phyloP scores from a whole-genome alignment of 1,140 invertebrate species.

The Achroia grisella region DNA sequence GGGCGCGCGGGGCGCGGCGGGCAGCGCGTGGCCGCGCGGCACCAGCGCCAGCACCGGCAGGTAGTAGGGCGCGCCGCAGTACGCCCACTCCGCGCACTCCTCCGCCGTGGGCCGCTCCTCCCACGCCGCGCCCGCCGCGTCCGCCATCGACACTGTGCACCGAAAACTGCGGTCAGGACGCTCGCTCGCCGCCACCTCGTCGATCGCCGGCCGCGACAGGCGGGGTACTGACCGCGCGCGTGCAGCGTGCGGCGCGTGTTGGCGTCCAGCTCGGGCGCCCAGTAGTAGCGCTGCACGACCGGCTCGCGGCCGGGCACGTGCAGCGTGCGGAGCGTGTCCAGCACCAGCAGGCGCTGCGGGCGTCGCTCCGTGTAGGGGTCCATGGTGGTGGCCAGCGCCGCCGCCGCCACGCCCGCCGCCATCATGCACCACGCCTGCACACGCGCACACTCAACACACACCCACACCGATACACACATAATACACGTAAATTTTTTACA shows the following conservation, averaged over 20 bases:
- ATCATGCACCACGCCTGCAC: constrained; percentile 7
- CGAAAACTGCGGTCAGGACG: background rate
- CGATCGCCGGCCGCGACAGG: constrained; percentile 75
- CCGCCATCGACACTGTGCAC: constrained; percentile 22
- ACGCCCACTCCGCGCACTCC: constrained; percentile 79
- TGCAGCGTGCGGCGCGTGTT: constrained; percentile 77
- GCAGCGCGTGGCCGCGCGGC: constrained; percentile 60
- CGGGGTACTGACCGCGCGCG: constrained; percentile 79
- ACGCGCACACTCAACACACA: constrained; percentile 9
- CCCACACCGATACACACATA: too few relatives aligned
- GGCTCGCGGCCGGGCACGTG: constrained; percentile 14
- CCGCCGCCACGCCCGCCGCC: constrained; percentile 14
- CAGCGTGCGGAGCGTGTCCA: constrained; percentile 45
- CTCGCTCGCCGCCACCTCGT: constrained; percentile 16
- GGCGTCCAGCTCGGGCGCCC: constrained; percentile 84
- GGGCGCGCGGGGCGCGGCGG: constrained; percentile 7
- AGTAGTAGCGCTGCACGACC: constrained; percentile 73
- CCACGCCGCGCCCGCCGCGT: constrained; percentile 19
- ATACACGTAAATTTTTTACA: too few relatives aligned
- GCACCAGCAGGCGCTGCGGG: constrained; percentile 80
- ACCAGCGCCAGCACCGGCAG: constrained; percentile 75
- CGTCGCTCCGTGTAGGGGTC: constrained; percentile 82
- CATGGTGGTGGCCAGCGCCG: constrained; percentile 78
- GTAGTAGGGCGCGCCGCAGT: constrained; percentile 86
- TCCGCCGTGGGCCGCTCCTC: constrained; percentile 34